Evolutionary conservation across 2,113 vertebrate genomes (phyloP), one percentile per base, ranked within the genome.

Genomic region (Telmatochromis sp.): DNA sequence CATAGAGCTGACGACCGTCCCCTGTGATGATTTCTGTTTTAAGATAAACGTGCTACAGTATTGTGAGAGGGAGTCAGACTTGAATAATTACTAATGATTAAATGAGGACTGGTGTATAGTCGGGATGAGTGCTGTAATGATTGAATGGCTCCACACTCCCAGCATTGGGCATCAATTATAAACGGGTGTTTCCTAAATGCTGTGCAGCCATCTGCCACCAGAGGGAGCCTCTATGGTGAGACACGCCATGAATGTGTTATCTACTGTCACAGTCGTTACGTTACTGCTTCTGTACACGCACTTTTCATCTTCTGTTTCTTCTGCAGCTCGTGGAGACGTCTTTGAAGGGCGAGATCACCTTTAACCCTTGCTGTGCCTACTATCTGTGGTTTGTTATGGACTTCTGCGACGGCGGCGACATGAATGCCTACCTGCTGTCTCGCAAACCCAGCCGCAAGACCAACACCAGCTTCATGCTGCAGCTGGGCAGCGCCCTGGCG

Each of bases 351-450:
- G 98, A 99, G 95, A 98, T 99, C 93, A 97, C 96, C 84, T 99
- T 99, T 92, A 98, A 99, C 95, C 97, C 97, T 42, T 97, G 96
- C 94, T 98, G 98, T 92, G 97, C 98, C 94, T 99, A 99, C 93
- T 99, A 99, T 95, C 95, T 99, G 94, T 99, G 98, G 98, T 99
- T 99, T 51, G 98, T 99, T 82, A 99, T 97, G 97, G 98, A 99
- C 97, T 99, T 99, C 96, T 99, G 98, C 50, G 98, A 99, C 0
- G 98, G 98, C 8, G 98, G 98, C 2, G 98, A 99, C 92, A 99
- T 99, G 98, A 99, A 99, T 7, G 97, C 98, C 68, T 99, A 99
- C 90, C 94, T 99, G 28, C 92, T 99, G 82, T 98, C 98, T 9
- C 97, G 98, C 65, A 99, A 99, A 89, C 98, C 98, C 2, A 99